These are phyloP conservation scores for Siniperca scherzeri DNA, from an alignment of 2,797 vertebrate genomes.

Conservation along the genomic window DNA sequence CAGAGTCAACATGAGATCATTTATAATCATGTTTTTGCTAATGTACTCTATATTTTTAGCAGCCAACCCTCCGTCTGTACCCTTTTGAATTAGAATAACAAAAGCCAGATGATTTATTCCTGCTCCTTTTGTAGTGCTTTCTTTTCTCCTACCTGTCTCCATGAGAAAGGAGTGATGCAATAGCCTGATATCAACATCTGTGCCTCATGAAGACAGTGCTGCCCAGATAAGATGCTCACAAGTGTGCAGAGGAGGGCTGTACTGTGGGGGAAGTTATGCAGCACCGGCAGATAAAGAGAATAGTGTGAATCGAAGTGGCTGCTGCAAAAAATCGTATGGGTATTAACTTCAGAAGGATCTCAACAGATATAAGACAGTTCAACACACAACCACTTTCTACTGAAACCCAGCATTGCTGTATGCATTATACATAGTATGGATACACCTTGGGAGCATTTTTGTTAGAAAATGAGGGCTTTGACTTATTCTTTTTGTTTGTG, in stretches of 20 bases:
- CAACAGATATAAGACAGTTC: slow-evolving; percentile 4
- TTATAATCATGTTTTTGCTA: slow-evolving; percentile 43
- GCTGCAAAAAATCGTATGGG: slow-evolving; percentile 2
- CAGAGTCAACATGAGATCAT: slow-evolving; percentile 36
- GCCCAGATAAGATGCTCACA: slow-evolving; percentile 61
- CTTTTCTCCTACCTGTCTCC: slow-evolving; percentile 65
- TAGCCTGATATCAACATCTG: slow-evolving; percentile 69
- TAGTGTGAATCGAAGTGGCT: slow-evolving; percentile 22
- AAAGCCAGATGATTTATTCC: slow-evolving; percentile 70
- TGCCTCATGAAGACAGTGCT: slow-evolving; percentile 50
- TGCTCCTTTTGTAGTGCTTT: slow-evolving; percentile 57
- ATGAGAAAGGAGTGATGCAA: slow-evolving; percentile 70
- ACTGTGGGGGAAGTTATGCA: slow-evolving; percentile 29
- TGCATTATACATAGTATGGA: background rate
- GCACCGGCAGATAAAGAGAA: slow-evolving; percentile 48
- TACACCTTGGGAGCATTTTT: background rate
- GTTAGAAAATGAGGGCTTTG: background rate
- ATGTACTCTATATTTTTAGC: slow-evolving; percentile 57
- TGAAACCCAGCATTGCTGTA: background rate
- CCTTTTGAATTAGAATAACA: slow-evolving; percentile 64
- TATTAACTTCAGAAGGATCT: slow-evolving; percentile 41
- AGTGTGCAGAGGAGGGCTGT: slow-evolving; percentile 43
- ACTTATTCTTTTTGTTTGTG: background rate
- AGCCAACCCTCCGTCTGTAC: slow-evolving; percentile 16
- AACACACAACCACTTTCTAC: background rate